These are phyloP conservation scores for Upupa epops DNA, from an alignment of 2,113 vertebrate genomes.

Conservation along the genomic window DNA sequence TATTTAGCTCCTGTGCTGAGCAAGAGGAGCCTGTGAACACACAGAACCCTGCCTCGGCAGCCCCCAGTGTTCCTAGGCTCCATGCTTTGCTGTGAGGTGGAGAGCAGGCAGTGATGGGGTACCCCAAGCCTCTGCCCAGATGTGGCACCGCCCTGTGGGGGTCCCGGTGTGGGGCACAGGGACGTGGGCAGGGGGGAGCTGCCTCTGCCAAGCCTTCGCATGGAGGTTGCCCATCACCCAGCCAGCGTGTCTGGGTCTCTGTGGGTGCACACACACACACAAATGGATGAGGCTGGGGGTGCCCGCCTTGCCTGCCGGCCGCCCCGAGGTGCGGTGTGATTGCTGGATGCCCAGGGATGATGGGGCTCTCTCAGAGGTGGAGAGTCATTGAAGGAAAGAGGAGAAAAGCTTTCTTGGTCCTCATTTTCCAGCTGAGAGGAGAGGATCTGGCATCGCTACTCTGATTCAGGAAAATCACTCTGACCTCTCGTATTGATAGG, in stretches of 20 bases:
- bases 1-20: background rate
- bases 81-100: background rate
- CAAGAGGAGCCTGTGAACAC: background rate
- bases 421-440: constrained; percentile 13
- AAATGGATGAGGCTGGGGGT: background rate
- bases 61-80: background rate
- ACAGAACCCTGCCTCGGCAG: background rate
- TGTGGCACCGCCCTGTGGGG: accelerated
- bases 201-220: background rate
- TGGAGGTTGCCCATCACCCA: accelerated
- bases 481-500: background rate
- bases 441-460: background rate
- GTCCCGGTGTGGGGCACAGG: accelerated
- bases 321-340: background rate
- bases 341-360: background rate
- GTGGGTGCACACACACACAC: too few species aligned
- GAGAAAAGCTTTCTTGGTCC: background rate
- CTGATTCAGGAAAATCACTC: constrained; percentile 19
- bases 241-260: accelerated
- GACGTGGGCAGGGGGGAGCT: accelerated
- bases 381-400: background rate
- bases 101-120: background rate
- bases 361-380: background rate
- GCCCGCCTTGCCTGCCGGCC: background rate
- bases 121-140: background rate